Evolutionary conservation across 2,113 vertebrate species (phyloP).

Genomic region (Cochlearius cochlearius): DNA sequence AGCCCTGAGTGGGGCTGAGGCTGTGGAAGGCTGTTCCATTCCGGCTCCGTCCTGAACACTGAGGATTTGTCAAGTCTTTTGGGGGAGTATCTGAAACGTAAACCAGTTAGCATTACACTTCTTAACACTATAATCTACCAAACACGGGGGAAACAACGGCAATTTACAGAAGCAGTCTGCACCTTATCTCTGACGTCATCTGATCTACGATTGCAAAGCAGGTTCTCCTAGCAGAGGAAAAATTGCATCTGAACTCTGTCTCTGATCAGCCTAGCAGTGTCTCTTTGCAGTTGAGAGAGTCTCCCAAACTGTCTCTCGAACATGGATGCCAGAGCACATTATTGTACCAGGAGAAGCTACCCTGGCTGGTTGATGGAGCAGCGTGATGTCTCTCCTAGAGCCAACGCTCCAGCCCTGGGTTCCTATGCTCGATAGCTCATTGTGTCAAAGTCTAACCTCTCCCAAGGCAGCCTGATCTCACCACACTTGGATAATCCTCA

Average conservation of each 20-base stretch:
- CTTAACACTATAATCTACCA: not conserved
- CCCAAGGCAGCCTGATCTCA: not conserved
- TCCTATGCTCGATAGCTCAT: accelerated
- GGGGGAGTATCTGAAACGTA: not conserved
- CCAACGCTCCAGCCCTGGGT: not conserved
- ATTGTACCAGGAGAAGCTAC: not conserved
- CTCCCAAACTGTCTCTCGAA: not conserved
- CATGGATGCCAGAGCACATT: not conserved
- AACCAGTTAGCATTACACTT: not conserved
- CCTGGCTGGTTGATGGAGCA: not conserved
- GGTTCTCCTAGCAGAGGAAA: not conserved
- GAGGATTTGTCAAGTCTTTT: not conserved
- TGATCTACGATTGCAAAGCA: accelerated
- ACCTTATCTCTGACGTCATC: not conserved
- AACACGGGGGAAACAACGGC: accelerated
- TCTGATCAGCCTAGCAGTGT: not conserved
- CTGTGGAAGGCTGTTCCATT: not conserved
- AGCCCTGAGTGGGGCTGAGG: not conserved
- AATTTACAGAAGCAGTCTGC: not conserved
- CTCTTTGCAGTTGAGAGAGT: not conserved
- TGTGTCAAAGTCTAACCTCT: not conserved
- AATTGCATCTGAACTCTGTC: not conserved
- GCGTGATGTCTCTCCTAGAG: not conserved
- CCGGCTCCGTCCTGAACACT: not conserved
- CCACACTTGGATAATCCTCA: accelerated